phyloP scores from a whole-genome alignment of 2,113 vertebrate genomes.

The Grammomys dolichurus region DNA sequence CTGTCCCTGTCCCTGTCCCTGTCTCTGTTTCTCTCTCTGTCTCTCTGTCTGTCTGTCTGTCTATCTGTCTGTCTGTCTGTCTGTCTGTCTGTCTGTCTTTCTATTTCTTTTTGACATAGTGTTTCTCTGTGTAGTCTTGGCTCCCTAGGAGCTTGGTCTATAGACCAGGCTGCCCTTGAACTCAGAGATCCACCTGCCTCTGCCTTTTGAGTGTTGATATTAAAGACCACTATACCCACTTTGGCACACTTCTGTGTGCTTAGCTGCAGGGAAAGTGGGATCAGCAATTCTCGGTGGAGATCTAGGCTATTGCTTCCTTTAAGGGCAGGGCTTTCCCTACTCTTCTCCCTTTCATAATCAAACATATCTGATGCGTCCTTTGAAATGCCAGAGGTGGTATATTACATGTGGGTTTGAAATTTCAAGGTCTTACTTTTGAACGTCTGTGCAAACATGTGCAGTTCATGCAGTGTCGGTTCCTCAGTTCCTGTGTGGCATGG shows the following conservation, averaged over 20 bases:
- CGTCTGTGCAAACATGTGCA: background rate
- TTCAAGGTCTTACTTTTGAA: background rate
- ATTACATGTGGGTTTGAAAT: background rate
- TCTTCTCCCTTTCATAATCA: background rate
- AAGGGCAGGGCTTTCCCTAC: background rate
- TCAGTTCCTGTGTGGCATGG: background rate
- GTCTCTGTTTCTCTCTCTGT: too few relatives aligned
- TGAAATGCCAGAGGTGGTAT: background rate
- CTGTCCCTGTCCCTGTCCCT: too few relatives aligned
- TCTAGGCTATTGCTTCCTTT: background rate
- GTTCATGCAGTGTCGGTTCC: background rate
- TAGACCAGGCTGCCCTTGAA: background rate
- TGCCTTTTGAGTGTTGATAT: background rate
- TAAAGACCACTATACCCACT: background rate
- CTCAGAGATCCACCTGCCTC: background rate
- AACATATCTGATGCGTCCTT: background rate
- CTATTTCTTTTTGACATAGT: too few relatives aligned
- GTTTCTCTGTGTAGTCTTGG: too few relatives aligned
- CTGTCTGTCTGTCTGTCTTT: too few relatives aligned
- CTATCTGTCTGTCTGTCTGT: too few relatives aligned
- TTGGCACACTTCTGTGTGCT: background rate
- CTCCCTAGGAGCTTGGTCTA: background rate
- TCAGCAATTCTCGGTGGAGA: background rate
- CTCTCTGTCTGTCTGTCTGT: too few relatives aligned
- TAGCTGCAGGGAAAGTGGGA: accelerated